Evolutionary conservation across 1,140 invertebrate genomes (phyloP), one percentile per base, ranked within the genome.

Genomic region (Harlomillsia oculata): DNA sequence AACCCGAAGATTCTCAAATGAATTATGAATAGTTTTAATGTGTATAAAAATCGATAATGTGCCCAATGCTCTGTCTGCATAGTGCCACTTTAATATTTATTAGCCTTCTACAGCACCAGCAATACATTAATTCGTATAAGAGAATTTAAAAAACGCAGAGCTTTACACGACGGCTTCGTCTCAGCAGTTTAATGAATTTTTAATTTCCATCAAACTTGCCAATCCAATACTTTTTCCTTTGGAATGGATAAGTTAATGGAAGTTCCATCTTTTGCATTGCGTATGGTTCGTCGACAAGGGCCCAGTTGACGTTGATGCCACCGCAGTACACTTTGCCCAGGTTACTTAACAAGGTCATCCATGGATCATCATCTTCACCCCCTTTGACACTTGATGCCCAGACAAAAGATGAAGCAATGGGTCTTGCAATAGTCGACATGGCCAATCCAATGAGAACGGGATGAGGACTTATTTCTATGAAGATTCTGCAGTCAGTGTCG

Each of bases 401-500:
- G 9, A 48, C 13, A 2, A 32, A 28, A 14, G 30, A 28, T 2
- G 9, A 20, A 2, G 45, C 28, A 14, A 18, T 18, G 25, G 20
- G 18, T 16, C 36, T 28, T 8, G 16, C 20, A 32, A 18, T 32
- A 32, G 30, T 48, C 9, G 45, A 28, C 45, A 48, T 48, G n/a
- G 45, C 45, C 45, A 48, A 9, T 2, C 48, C 48, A n/a, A 50
- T 26, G 26, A 50, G 13, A 13, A 39, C 48, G 0, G 48, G 48
- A 16, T 50, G 30, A 2, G 32, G 18, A n/a, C 48, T 23, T n/a
- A 50, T 50, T 26, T 50, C 48, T n/a, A 50, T 37, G 5, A 50
- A 50, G 16, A 50, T 13, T 21, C 45, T n/a, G 13, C 18, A 26
- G 4, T 21, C 48, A 5, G 30, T 21, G 14, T 23, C 11, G 23